Evolutionary conservation across 2,113 vertebrate species (phyloP), one percentile per base, ranked within the genome.

Genomic region (Sinocyclocheilus maitianheensis): DNA sequence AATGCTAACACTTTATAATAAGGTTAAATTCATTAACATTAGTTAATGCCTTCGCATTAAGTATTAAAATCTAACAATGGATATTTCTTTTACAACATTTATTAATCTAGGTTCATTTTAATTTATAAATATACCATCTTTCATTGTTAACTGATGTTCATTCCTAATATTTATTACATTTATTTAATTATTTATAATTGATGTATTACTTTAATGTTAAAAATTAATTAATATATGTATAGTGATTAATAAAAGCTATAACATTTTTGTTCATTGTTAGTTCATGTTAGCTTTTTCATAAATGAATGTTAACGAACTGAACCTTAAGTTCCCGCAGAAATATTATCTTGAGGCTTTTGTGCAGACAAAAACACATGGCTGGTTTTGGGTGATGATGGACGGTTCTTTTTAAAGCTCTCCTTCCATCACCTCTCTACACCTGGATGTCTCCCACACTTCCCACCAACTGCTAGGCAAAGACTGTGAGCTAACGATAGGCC

Each of bases 381-480:
- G 43, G 62, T 67, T 51, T 30, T 51, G 16, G 43, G 12, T 51
- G 16, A 51, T 13, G 26, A 71, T 11, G 40, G 14, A 81, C 3
- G 12, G 14, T 26, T 48, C 40, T 81, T 26, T 46, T 65, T 63
- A 43, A 63, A 81, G 60, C 78, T 12, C 58, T 63, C 37, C 71
- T 46, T 77, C 24, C 30, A 40, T 79, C 77, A 81, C 37, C 20
- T 80, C 55, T 69, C 80, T 69, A 74, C 81, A 83, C 67, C 81
- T 72, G 67, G 20, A 74, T 14, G 11, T 74, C 63, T 82, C 46
- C 62, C 43, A 71, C 62, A 30, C 80, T 81, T 69, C 46, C 67
- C 81, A 83, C 51, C 81, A 83, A 74, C 81, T 16, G 51, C 30
- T 48, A 48, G 55, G 26, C 43, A 65, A 18, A 65, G 75, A 51